phyloP scores from a whole-genome alignment of 2,888 invertebrate species.

The Hirtodrosophila alboralis region DNA sequence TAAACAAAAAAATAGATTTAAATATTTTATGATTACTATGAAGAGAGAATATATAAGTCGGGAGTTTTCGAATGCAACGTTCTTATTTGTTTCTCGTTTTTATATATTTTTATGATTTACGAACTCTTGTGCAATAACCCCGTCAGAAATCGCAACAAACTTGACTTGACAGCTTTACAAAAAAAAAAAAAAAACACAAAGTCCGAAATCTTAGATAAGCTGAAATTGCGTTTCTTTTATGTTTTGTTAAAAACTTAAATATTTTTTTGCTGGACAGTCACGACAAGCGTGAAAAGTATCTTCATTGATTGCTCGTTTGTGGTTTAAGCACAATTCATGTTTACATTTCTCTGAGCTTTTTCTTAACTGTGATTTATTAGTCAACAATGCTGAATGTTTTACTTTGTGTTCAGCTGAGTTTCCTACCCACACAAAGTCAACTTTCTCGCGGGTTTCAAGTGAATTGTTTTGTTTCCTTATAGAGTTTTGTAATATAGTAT shows the following conservation, averaged over 20 bases:
- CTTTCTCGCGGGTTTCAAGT: conserved; percentile 59
- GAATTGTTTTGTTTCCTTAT: conserved; percentile 60
- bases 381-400: conserved; percentile 25
- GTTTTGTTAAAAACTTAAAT: conserved; percentile 13
- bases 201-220: conserved; percentile 67
- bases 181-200: conserved; percentile 30
- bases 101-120: conserved; percentile 35
- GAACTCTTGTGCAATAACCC: conserved; percentile 63
- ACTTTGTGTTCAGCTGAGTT: conserved; percentile 39
- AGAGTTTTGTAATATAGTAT: conserved; percentile 42
- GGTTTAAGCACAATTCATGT: conserved; percentile 39
- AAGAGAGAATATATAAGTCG: no score
- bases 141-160: conserved; percentile 48
- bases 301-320: conserved; percentile 46
- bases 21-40: no score
- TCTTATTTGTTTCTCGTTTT: conserved; percentile 7
- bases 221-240: conserved; percentile 46
- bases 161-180: conserved; percentile 42
- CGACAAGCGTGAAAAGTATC: conserved; percentile 56
- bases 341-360: conserved; percentile 52
- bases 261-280: conserved; percentile 19
- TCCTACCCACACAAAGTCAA: conserved; percentile 57
- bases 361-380: conserved; percentile 31
- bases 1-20: no score
- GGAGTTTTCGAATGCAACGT: no score